Conservation (phyloP, 2,888 invertebrate species). For the Beris morrisii region DNA sequence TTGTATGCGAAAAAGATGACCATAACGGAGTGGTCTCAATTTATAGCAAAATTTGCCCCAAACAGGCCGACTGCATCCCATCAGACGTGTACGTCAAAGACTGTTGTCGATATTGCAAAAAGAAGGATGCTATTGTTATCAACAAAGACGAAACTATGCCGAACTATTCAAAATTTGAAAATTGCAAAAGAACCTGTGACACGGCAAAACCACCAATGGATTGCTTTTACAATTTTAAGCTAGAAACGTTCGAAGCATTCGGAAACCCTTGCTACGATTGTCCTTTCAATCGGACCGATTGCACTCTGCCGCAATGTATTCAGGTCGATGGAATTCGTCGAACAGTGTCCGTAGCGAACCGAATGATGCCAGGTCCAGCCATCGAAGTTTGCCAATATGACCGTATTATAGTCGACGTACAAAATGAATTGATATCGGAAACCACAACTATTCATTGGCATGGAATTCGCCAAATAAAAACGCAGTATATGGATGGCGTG, state of each 20-base stretch:
- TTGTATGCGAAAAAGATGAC: too few species aligned
- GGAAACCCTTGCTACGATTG: conserved; percentile 12
- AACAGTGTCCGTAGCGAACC: conserved; percentile 71
- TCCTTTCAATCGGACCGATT: conserved; percentile 4
- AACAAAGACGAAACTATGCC: conserved; percentile 18
- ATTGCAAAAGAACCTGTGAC: conserved; percentile 6
- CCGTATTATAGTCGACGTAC: conserved; percentile 72
- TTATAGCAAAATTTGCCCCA: too few species aligned
- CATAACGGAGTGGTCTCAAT: too few species aligned
- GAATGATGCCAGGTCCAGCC: conserved; percentile 78
- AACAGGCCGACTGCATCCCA: background rate
- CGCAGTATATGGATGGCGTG: conserved; percentile 81
- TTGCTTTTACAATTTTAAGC: background rate
- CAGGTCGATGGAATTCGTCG: conserved; percentile 71
- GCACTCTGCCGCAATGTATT: conserved; percentile 47
- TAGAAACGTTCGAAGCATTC: conserved; percentile 1
- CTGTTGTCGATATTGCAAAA: conserved; percentile 9
- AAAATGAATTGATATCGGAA: conserved; percentile 72
- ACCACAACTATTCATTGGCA: conserved; percentile 86
- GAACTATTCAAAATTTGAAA: conserved; percentile 1
- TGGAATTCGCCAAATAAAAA: conserved; percentile 72
- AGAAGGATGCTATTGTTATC: background rate
- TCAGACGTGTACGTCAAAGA: background rate
- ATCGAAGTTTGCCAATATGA: conserved; percentile 82
- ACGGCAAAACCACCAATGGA: background rate